phyloP scores from a whole-genome alignment of 2,888 invertebrate genomes.

The Agrotis clavis region DNA sequence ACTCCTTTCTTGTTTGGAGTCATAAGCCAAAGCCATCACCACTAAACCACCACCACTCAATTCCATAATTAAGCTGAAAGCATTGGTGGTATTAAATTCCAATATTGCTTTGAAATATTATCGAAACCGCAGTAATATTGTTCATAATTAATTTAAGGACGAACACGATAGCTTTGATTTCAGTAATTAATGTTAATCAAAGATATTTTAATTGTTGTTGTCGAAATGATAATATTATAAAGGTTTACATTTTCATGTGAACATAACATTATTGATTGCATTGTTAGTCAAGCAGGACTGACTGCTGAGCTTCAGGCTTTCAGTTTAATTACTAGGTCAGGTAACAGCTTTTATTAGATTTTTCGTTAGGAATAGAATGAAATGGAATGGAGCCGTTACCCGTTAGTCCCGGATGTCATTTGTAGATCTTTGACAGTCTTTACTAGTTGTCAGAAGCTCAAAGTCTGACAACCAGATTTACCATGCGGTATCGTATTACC shows the following conservation, averaged over 20 bases:
- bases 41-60: not conserved
- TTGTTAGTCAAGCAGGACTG: too few species aligned
- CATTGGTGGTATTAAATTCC: conserved; percentile 1
- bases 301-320: too few species aligned
- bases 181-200: conserved; percentile 39
- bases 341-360: too few species aligned
- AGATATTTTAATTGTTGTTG: conserved; percentile 30
- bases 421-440: too few species aligned
- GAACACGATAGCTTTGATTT: conserved; percentile 42
- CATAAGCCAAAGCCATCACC: not conserved
- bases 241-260: conserved; percentile 7
- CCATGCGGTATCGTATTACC: too few species aligned
- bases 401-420: too few species aligned
- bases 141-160: conserved; percentile 39
- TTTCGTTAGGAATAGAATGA: too few species aligned
- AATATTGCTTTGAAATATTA: conserved; percentile 5
- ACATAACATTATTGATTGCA: not conserved
- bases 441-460: too few species aligned
- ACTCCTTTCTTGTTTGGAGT: too few species aligned
- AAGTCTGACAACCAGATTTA: too few species aligned
- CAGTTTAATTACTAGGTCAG: too few species aligned
- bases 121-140: conserved; percentile 8
- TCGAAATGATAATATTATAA: conserved; percentile 15
- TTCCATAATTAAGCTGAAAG: not conserved
- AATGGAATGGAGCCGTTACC: too few species aligned